A percentile compares a stretch with the other conserved stretches of the same genome.
Conservation (phyloP, 2,888 invertebrate species). For the Eupeodes luniger region DNA sequence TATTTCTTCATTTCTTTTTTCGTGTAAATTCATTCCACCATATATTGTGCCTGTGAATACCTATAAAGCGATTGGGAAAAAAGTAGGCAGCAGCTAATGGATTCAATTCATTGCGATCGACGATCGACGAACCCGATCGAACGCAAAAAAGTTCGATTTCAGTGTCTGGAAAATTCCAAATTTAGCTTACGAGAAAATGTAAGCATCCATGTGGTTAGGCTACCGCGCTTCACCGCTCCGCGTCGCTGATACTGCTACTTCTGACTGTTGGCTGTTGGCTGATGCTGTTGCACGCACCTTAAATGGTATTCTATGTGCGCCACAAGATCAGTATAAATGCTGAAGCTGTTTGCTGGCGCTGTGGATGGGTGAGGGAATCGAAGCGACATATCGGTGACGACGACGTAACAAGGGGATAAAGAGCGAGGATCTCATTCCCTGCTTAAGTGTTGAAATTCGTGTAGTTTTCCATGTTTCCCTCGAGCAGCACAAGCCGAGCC, state of each 20-base stretch:
- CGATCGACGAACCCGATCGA: constrained; percentile 67
- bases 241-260: not conserved
- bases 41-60: not conserved
- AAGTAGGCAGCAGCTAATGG: constrained; percentile 46
- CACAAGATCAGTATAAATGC: constrained; percentile 53
- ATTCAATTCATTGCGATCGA: constrained; percentile 51
- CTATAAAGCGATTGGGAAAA: constrained; percentile 4
- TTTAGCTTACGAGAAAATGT: constrained; percentile 73
- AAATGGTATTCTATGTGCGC: constrained; percentile 75
- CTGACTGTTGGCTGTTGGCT: constrained; percentile 20
- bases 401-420: not conserved
- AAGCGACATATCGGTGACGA: not conserved
- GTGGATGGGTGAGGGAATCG: not conserved
- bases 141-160: constrained; percentile 66
- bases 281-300: constrained; percentile 72
- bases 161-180: constrained; percentile 74
- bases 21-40: constrained; percentile 1
- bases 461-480: constrained; percentile 72
- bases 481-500: constrained; percentile 49
- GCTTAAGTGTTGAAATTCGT: constrained; percentile 75
- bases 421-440: constrained; percentile 66
- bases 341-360: not conserved
- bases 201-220: constrained; percentile 62
- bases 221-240: not conserved
- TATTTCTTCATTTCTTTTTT: not conserved